These are phyloP conservation scores for Typhlomys cinereus DNA, from an alignment of 2,113 vertebrate genomes.

Conservation along the genomic window DNA sequence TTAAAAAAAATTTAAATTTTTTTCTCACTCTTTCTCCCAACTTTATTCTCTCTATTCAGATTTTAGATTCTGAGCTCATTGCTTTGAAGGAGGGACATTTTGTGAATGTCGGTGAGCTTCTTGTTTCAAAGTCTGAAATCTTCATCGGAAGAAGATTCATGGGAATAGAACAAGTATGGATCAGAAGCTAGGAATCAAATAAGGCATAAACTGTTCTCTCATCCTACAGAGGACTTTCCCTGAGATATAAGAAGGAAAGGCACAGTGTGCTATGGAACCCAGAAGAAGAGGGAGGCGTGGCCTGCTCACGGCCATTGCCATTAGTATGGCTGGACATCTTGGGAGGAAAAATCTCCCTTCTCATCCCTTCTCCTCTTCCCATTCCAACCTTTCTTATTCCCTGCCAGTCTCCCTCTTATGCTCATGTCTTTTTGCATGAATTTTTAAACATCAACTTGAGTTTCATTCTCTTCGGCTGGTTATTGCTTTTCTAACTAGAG, in stretches of 20 bases:
- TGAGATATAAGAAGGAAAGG: background rate
- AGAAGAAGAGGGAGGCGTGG: background rate
- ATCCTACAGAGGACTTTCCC: background rate
- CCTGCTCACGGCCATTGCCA: background rate
- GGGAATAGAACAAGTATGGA: background rate
- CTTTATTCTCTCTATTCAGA: background rate
- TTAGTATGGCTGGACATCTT: background rate
- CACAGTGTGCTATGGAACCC: background rate
- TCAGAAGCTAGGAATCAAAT: slow-evolving; percentile 1
- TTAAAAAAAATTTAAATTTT: background rate
- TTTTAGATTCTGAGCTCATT: background rate
- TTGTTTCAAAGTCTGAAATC: slow-evolving; percentile 43
- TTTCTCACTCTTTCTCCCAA: background rate
- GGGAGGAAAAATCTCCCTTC: too few relatives aligned
- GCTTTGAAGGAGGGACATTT: background rate
- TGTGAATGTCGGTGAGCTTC: slow-evolving; percentile 5
- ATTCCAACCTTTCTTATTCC: too few relatives aligned
- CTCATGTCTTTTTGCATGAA: too few relatives aligned
- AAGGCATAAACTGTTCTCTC: background rate
- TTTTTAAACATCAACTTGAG: background rate
- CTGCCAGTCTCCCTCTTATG: too few relatives aligned
- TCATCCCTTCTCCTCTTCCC: too few relatives aligned
- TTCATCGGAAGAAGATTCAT: background rate
- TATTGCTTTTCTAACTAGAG: background rate
- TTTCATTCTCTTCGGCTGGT: background rate